Percentiles rank a stretch among this genome's conserved stretches.
Conservation (phyloP, 37 sponge, comb jelly and placozoan species). For the Oopsacas minuta region DNA sequence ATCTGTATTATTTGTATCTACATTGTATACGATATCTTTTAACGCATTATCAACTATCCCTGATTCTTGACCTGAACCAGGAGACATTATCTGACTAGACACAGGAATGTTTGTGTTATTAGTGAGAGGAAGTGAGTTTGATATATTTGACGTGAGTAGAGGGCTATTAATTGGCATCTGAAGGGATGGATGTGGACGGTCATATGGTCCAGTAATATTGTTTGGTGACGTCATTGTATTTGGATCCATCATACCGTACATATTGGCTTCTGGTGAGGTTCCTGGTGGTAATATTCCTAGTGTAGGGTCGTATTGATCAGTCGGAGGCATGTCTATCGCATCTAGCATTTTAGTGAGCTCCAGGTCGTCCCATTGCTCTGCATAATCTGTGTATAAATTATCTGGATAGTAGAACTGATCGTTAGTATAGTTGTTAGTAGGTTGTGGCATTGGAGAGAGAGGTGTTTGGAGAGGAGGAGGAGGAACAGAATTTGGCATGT, state of each 20-base stretch:
- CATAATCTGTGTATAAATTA: not conserved
- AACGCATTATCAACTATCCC: not conserved
- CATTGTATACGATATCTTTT: not conserved
- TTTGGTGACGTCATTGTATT: not conserved
- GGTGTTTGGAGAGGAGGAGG: not conserved
- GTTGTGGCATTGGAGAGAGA: not conserved
- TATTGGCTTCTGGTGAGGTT: not conserved
- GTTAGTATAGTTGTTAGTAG: not conserved
- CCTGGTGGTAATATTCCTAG: not conserved
- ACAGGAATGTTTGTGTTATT: not conserved
- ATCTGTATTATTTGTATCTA: not conserved
- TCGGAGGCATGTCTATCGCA: not conserved
- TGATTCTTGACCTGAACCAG: not conserved
- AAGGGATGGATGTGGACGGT: not conserved
- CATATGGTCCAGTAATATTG: not conserved
- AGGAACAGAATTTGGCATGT: not conserved
- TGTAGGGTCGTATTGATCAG: not conserved
- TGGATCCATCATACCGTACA: not conserved
- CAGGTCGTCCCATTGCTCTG: not conserved
- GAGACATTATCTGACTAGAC: not conserved
- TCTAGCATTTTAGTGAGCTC: conserved; percentile 13
- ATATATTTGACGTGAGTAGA: not conserved
- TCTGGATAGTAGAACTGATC: not conserved
- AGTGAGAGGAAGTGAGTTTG: not conserved
- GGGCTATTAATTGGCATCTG: not conserved